phyloP scores from a whole-genome alignment of 2,113 vertebrate species.

The Atractosteus spatula region DNA sequence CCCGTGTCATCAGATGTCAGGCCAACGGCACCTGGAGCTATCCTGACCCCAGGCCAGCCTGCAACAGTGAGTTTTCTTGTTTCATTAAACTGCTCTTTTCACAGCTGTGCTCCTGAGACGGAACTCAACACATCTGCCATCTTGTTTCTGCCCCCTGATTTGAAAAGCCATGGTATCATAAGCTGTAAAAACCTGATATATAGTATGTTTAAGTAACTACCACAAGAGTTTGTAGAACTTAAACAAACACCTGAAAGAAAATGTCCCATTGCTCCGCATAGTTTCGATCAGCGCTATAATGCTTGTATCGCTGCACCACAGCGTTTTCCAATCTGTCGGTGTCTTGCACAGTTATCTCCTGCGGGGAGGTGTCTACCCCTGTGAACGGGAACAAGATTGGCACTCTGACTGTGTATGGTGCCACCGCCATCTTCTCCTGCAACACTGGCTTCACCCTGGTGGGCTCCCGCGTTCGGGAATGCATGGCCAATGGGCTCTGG shows the following conservation, averaged over 20 bases:
- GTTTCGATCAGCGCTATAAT: no score
- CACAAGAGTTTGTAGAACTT: not conserved
- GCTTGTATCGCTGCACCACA: no score
- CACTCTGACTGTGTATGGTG: constrained; percentile 82
- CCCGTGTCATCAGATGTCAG: constrained; percentile 86
- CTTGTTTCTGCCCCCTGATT: no score
- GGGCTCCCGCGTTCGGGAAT: constrained; percentile 90
- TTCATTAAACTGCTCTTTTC: no score
- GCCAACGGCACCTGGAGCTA: constrained; percentile 89
- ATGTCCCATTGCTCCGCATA: no score
- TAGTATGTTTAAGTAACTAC: not conserved
- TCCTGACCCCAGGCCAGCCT: constrained; percentile 79
- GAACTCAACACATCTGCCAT: no score
- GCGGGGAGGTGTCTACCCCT: constrained; percentile 85
- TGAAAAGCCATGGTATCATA: not conserved
- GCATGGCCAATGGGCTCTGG: constrained; percentile 96
- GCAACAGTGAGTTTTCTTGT: constrained; percentile 75
- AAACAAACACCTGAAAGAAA: no score
- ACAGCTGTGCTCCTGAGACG: no score
- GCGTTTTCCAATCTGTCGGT: no score
- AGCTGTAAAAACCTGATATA: not conserved
- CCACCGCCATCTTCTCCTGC: constrained; percentile 96
- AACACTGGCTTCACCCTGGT: constrained; percentile 94
- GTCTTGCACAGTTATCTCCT: constrained; percentile 83
- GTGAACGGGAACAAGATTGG: constrained; percentile 94